phyloP scores from a whole-genome alignment of 2,113 vertebrate species.

The Tupaia tana region DNA sequence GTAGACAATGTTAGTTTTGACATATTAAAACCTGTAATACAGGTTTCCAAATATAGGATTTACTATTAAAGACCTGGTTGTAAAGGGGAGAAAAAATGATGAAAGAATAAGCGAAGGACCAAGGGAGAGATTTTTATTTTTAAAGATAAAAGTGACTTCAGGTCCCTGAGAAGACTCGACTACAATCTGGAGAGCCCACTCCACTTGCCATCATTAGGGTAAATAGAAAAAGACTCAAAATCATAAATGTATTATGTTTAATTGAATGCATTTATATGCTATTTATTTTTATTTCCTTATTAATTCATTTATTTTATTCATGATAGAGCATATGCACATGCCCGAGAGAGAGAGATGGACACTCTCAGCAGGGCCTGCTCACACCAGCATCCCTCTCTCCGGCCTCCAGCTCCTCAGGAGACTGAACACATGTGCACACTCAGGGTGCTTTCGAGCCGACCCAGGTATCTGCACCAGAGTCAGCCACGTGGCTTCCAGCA shows the following conservation, averaged over 20 bases:
- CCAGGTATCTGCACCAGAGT: too few relatives aligned
- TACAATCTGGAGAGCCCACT: neutral
- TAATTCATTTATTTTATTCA: too few relatives aligned
- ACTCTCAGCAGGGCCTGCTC: too few relatives aligned
- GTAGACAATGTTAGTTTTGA: neutral
- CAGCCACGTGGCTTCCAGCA: too few relatives aligned
- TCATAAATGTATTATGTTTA: neutral
- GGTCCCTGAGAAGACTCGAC: neutral
- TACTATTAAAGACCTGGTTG: neutral
- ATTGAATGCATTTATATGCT: neutral
- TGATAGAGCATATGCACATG: too few relatives aligned
- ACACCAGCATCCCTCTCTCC: too few relatives aligned
- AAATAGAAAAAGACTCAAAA: neutral
- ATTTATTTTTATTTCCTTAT: neutral
- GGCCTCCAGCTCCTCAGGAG: too few relatives aligned
- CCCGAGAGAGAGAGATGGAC: too few relatives aligned
- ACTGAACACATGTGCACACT: too few relatives aligned
- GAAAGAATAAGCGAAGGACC: neutral
- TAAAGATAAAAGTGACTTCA: neutral
- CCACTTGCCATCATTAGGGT: neutral
- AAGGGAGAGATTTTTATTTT: neutral
- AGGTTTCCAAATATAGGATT: conserved; percentile 14
- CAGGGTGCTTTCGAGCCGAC: too few relatives aligned
- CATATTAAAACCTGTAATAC: neutral
- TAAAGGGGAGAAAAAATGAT: neutral